Evolutionary conservation across 2,888 invertebrate species (phyloP).

Genomic region (Onchidella celtica): DNA sequence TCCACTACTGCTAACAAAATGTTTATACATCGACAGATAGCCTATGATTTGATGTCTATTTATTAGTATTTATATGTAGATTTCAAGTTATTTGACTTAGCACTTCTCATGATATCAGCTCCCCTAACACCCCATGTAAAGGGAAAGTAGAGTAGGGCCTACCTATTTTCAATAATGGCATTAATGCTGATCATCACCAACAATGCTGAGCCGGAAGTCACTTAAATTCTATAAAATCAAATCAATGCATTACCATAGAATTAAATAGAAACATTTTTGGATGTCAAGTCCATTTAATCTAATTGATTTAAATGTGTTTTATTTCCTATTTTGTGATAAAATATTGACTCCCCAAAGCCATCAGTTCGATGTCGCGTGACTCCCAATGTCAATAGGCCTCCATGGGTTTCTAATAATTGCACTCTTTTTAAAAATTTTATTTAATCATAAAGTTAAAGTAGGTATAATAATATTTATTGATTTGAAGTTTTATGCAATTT

Average conservation of each 20-base stretch:
- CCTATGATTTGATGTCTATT: neutral
- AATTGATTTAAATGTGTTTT: neutral
- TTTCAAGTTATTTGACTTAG: neutral
- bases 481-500: too few relatives aligned
- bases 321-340: too few relatives aligned
- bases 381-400: neutral
- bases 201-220: neutral
- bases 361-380: neutral
- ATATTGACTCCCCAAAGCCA: neutral
- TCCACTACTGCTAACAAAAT: neutral
- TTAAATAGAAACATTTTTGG: neutral
- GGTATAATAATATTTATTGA: too few relatives aligned
- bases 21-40: neutral
- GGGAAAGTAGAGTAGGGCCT: neutral
- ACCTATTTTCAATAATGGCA: neutral
- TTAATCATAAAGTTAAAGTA: too few relatives aligned
- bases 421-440: too few relatives aligned
- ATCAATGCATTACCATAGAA: neutral
- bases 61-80: neutral
- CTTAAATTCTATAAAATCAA: neutral
- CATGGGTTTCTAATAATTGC: neutral
- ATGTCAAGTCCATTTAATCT: neutral
- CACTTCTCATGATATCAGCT: neutral
- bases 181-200: neutral
- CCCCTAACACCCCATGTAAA: neutral